phyloP scores from a whole-genome alignment of 1,140 invertebrate species.

The Zaprionus inermis region DNA sequence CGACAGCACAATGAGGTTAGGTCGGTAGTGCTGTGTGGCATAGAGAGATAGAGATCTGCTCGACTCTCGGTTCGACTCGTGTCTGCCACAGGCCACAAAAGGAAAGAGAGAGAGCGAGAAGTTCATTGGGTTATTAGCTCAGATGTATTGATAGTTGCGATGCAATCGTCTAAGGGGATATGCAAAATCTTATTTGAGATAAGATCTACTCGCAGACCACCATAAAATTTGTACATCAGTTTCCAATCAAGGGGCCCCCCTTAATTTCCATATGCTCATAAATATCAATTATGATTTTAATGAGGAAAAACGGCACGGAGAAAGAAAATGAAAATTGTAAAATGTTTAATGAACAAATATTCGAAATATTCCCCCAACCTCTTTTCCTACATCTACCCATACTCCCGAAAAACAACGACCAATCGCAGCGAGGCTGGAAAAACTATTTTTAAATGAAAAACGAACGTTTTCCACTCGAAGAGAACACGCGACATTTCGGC shows the following conservation, averaged over 20 bases:
- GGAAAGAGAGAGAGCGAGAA: constrained; percentile 1
- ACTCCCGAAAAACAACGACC: constrained; percentile 23
- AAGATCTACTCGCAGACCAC: constrained; percentile 51
- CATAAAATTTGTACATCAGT: constrained; percentile 37
- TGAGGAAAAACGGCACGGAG: constrained; percentile 66
- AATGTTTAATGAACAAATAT: constrained; percentile 44
- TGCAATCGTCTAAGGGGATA: constrained; percentile 68
- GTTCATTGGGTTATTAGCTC: constrained; percentile 54
- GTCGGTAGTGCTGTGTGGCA: constrained; percentile 16
- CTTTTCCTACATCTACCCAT: not conserved
- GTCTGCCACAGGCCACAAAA: constrained; percentile 66
- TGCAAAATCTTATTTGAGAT: constrained; percentile 76
- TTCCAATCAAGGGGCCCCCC: constrained; percentile 10
- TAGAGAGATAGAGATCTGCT: constrained; percentile 65
- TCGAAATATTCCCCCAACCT: constrained; percentile 17
- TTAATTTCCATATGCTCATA: constrained; percentile 43
- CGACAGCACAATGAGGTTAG: constrained; percentile 54
- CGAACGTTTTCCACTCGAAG: constrained; percentile 49
- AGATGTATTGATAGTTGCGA: constrained; percentile 47
- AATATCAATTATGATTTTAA: constrained; percentile 76
- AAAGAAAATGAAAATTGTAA: constrained; percentile 50
- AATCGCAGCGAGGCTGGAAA: constrained; percentile 51
- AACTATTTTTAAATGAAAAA: constrained; percentile 62
- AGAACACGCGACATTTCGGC: constrained; percentile 64
- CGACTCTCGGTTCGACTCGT: constrained; percentile 38